Percentiles rank a stretch among this genome's conserved stretches.
Conservation (phyloP, 2,888 invertebrate species). For the Eupithecia pulchellata region DNA sequence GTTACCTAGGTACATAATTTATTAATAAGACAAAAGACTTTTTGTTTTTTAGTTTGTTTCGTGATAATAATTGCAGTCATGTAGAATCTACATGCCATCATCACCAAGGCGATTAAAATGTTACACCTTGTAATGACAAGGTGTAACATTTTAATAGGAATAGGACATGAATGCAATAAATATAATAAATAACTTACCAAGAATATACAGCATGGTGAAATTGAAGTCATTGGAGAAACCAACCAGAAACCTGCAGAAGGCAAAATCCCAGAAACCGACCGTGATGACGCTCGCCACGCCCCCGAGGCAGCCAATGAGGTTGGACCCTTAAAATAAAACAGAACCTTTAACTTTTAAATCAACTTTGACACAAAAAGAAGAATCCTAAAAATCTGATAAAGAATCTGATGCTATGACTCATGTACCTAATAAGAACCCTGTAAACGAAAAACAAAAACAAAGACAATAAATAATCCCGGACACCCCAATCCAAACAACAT, state of each 20-base stretch:
- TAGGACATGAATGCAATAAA: too few relatives aligned
- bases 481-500: too few relatives aligned
- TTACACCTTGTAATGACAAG: too few relatives aligned
- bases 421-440: background rate
- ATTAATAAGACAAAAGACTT: too few relatives aligned
- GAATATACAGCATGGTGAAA: constrained; percentile 93
- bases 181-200: constrained; percentile 86
- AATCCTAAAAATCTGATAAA: too few relatives aligned
- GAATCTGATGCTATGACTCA: background rate
- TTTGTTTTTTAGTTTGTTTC: too few relatives aligned
- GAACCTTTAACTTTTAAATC: background rate
- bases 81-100: too few relatives aligned
- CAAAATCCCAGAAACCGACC: constrained; percentile 89
- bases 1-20: too few relatives aligned
- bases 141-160: too few relatives aligned
- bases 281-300: constrained; percentile 89
- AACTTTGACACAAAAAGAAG: background rate
- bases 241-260: constrained; percentile 90
- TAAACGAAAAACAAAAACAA: background rate
- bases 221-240: constrained; percentile 94
- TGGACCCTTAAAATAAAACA: constrained; percentile 79
- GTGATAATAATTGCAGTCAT: too few relatives aligned
- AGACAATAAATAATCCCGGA: background rate
- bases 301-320: constrained; percentile 87
- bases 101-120: too few relatives aligned